Conservation (phyloP, 2,797 vertebrate genomes). For the Botia almorhae region DNA sequence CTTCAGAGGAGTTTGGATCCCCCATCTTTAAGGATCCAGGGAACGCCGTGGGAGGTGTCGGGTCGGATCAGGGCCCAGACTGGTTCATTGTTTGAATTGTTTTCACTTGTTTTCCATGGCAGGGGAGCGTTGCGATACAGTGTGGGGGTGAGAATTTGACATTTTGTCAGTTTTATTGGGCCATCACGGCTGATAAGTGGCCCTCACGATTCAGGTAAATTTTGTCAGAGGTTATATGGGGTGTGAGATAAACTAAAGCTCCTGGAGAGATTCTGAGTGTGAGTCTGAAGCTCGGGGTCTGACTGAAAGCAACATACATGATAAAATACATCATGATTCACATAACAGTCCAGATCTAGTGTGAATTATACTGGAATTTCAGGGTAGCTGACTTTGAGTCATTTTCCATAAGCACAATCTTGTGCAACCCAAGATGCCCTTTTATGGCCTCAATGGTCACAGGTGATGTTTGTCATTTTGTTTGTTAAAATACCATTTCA, state of each 20-base stretch:
- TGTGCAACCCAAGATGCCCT: background rate
- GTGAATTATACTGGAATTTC: background rate
- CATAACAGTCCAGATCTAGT: background rate
- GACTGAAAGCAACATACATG: background rate
- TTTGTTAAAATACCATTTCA: too few relatives aligned
- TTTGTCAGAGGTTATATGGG: slow-evolving; percentile 58
- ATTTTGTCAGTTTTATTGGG: slow-evolving; percentile 71
- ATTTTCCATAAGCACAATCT: background rate
- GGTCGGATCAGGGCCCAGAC: slow-evolving; percentile 65
- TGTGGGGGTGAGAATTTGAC: slow-evolving; percentile 58
- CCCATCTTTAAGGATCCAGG: slow-evolving; percentile 33
- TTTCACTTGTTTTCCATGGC: slow-evolving; percentile 64
- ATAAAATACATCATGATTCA: background rate
- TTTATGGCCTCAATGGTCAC: background rate
- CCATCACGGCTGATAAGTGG: slow-evolving; percentile 74
- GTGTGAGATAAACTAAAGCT: slow-evolving; percentile 26
- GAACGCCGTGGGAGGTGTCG: slow-evolving; percentile 30
- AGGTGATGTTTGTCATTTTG: too few relatives aligned
- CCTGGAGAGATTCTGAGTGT: background rate
- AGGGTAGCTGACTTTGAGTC: background rate
- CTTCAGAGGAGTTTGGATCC: slow-evolving; percentile 58
- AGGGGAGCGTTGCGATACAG: slow-evolving; percentile 67
- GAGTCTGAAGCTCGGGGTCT: background rate
- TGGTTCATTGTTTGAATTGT: slow-evolving; percentile 69
- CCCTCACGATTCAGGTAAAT: slow-evolving; percentile 75